Evolutionary conservation across 1,140 invertebrate species (phyloP), one percentile per base, ranked within the genome.

Genomic region (Ips nitidus): DNA sequence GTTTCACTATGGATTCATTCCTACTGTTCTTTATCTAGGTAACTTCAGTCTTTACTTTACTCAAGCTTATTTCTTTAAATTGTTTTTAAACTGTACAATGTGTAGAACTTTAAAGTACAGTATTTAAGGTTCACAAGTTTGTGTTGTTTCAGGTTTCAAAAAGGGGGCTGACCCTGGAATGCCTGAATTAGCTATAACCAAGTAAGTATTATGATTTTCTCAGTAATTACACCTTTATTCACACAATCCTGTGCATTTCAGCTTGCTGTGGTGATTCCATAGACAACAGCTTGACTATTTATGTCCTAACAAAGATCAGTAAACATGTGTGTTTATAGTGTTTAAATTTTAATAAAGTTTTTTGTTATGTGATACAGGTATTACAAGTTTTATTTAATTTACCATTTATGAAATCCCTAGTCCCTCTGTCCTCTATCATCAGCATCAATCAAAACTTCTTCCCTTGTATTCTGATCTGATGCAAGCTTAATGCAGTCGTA

Each of bases 1-100:
- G 58, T 89, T 89, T 68, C 88, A 89, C 73, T 90, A 87, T 84
- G 88, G 87, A 41, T 90, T 89, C 58, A 86, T 90, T 68, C 88
- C 88, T 1, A 82, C 86, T 6, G 84, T 89, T 41, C 72, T 90
- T 2, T 90, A 87, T 81, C 82, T 90, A 82, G 88, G 88, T 90
- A 83, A 84, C 81, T 78, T 41, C 7, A 70, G 62, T 38, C 22
- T 50, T 50, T 50, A 6, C 2, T 50, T 50, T 50, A 8, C 45
- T 56, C 8, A 42, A 8, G 5, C n/a, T 8, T 6, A 59, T 22
- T 6, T 3, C 41, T 3, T 41, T 40, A 8, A n/a, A 59, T 41
- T 38, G 36, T 7, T 37, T 37, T 62, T 64, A 52, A 73, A 52
- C 41, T 39, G 56, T 70, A 22, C 22, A 22, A 22, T 22, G 22